Conservation (phyloP, 2,888 invertebrate genomes). For the Busseola fusca region DNA sequence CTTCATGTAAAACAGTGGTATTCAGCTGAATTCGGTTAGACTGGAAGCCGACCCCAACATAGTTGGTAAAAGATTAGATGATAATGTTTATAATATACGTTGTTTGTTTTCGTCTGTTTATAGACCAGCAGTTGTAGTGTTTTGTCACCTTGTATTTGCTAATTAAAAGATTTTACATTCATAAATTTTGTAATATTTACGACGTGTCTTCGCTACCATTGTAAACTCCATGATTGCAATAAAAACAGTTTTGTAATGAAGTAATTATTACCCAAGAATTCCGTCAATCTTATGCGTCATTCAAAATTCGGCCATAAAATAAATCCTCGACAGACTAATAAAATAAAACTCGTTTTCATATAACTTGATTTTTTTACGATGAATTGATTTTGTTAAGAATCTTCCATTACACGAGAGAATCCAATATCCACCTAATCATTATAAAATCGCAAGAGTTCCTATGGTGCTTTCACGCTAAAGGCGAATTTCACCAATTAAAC, state of each 20-base stretch:
- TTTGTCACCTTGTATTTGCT: background rate
- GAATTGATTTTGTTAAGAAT: slow-evolving; percentile 4
- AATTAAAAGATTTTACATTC: background rate
- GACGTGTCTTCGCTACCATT: background rate
- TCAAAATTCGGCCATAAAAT: background rate
- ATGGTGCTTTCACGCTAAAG: too few species aligned
- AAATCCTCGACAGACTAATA: slow-evolving; percentile 2
- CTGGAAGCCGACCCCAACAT: too few species aligned
- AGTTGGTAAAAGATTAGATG: background rate
- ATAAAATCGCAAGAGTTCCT: background rate
- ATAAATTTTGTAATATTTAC: background rate
- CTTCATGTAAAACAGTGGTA: too few species aligned
- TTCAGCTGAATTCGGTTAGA: too few species aligned
- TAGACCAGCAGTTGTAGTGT: background rate
- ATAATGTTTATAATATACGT: background rate
- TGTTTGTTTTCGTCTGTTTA: background rate
- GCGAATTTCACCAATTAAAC: too few species aligned
- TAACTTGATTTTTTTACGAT: too few species aligned
- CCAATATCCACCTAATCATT: background rate
- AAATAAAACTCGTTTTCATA: slow-evolving; percentile 5
- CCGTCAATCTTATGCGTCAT: too few species aligned
- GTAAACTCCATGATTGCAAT: background rate
- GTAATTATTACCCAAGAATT: background rate
- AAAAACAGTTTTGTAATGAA: background rate
- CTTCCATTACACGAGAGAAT: background rate